Evolutionary conservation across 2,113 vertebrate species (phyloP).

Genomic region (Lophura nycthemera): DNA sequence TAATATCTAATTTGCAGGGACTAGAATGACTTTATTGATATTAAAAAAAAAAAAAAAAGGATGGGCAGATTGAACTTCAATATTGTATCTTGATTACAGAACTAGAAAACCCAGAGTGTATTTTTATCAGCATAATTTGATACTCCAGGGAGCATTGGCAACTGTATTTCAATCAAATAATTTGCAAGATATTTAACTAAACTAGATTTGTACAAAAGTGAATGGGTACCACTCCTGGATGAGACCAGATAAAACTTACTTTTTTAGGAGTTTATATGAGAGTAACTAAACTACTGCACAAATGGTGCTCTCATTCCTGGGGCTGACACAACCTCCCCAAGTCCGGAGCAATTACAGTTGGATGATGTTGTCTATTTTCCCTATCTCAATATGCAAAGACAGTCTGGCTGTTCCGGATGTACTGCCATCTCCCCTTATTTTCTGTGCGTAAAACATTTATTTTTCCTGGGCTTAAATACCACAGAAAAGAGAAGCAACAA

Average conservation of each 20-base stretch:
- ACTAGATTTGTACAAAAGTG: not conserved
- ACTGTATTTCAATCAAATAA: not conserved
- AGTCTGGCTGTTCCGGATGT: not conserved
- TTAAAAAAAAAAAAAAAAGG: fast-evolving
- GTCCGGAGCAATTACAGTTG: not conserved
- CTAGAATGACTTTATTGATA: not conserved
- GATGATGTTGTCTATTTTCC: not conserved
- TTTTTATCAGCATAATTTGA: not conserved
- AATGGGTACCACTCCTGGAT: not conserved
- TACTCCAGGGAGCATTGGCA: not conserved
- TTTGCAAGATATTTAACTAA: not conserved
- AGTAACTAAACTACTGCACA: not conserved
- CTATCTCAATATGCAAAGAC: not conserved
- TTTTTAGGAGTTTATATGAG: not conserved
- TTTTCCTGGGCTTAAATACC: not conserved
- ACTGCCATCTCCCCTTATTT: not conserved
- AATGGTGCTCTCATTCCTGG: not conserved
- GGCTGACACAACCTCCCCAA: fast-evolving
- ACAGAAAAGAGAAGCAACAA: not conserved
- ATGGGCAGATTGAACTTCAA: not conserved
- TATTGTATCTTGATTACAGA: not conserved
- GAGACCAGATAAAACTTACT: not conserved
- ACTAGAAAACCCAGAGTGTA: not conserved
- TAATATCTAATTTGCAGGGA: not conserved
- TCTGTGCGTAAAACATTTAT: not conserved